Evolutionary conservation across 2,113 vertebrate species (phyloP).

Genomic region (Heterocephalus glaber): DNA sequence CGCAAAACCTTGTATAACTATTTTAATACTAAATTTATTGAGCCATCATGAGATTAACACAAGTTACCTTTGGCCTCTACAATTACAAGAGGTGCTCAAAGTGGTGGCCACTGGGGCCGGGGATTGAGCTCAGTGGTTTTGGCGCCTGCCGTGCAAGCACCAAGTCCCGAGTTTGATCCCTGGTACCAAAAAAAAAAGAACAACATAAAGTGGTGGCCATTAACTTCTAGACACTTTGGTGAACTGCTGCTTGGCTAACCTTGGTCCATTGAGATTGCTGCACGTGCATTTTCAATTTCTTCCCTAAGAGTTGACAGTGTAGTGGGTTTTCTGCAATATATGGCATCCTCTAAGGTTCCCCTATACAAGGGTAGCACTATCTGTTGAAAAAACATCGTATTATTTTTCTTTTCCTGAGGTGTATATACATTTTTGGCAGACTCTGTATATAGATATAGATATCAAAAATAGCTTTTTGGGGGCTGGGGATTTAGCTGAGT

Average conservation of each 20-base stretch:
- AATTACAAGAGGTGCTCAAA: neutral
- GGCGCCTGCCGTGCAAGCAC: too few relatives aligned
- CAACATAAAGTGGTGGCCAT: neutral
- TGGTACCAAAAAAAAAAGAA: too few relatives aligned
- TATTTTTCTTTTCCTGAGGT: neutral
- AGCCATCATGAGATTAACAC: neutral
- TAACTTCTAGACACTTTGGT: neutral
- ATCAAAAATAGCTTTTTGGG: neutral
- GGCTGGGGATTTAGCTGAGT: too few relatives aligned
- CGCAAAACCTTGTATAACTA: neutral
- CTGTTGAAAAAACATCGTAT: neutral
- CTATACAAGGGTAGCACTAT: neutral
- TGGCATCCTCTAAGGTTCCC: neutral
- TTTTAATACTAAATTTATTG: neutral
- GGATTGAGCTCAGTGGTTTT: too few relatives aligned
- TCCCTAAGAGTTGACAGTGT: neutral
- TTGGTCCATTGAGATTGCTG: neutral
- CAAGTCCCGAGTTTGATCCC: too few relatives aligned
- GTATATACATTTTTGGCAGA: neutral
- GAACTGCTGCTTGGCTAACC: neutral
- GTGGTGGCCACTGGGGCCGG: too few relatives aligned
- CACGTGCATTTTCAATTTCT: neutral
- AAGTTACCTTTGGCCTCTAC: neutral
- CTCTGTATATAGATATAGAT: neutral
- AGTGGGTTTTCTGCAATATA: neutral